A percentile compares a stretch with the other conserved stretches of the same genome.
phyloP scores from a whole-genome alignment of 1,140 invertebrate species.

The Bombus affinis region DNA sequence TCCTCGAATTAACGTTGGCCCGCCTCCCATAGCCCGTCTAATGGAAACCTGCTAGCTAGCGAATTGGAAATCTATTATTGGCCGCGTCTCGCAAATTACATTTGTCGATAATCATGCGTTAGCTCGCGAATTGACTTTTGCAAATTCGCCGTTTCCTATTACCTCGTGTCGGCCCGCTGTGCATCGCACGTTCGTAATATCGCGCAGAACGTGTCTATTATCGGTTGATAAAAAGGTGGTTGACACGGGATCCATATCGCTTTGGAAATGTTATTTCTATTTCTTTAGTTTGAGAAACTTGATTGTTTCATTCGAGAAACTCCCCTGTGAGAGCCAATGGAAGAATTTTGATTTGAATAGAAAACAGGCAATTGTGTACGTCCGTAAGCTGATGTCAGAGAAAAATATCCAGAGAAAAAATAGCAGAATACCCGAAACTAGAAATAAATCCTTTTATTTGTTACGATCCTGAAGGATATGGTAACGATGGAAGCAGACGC shows the following conservation, averaged over 20 bases:
- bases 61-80: conserved; percentile 59
- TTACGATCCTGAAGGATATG: no score
- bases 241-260: background rate
- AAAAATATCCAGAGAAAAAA: no score
- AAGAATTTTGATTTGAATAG: no score
- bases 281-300: background rate
- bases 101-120: conserved; percentile 57
- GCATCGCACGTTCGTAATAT: background rate
- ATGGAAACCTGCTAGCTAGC: conserved; percentile 45
- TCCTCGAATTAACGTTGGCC: conserved; percentile 29
- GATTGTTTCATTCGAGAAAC: no score
- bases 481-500: no score
- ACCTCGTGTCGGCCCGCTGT: background rate
- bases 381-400: no score
- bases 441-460: no score
- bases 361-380: no score
- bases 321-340: no score
- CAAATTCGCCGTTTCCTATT: conserved; percentile 28
- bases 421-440: no score
- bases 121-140: conserved; percentile 34
- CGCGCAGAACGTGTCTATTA: background rate
- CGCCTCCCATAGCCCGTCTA: conserved; percentile 23
- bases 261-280: background rate
- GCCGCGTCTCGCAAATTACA: conserved; percentile 51
- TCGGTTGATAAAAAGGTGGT: background rate